Evolutionary conservation across 1,140 invertebrate species (phyloP).

Genomic region (Lasioglossum baleicum): DNA sequence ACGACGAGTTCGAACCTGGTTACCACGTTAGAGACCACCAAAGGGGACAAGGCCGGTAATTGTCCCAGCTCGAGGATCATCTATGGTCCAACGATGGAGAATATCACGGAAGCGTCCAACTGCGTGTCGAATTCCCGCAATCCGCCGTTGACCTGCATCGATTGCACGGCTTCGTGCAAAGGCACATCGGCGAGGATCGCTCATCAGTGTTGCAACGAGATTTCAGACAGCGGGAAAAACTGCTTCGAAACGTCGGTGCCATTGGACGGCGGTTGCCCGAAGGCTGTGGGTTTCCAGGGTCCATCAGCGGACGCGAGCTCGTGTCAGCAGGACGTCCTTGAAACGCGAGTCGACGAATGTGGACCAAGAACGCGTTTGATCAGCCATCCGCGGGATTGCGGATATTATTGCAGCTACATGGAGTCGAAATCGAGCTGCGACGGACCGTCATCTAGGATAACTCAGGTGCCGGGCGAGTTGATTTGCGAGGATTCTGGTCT

Average conservation of each 20-base stretch:
- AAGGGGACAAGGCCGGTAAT: not conserved
- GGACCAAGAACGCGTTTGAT: slow-evolving; percentile 22
- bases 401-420: not conserved
- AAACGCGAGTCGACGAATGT: slow-evolving; percentile 25
- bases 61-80: slow-evolving; percentile 17
- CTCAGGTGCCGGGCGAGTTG: not conserved
- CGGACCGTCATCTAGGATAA: slow-evolving; percentile 30
- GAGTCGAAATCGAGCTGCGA: not conserved
- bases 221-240: not conserved
- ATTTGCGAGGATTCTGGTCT: fast-evolving
- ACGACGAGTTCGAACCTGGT: not conserved
- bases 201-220: not conserved
- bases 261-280: slow-evolving; percentile 4
- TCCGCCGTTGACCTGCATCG: slow-evolving; percentile 20
- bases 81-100: not conserved
- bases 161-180: slow-evolving; percentile 28
- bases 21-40: slow-evolving; percentile 20
- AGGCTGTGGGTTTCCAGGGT: not conserved
- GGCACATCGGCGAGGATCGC: slow-evolving; percentile 19
- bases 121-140: not conserved
- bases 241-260: not conserved
- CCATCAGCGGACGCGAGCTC: not conserved
- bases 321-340: slow-evolving; percentile 12
- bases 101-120: not conserved
- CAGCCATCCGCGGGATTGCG: not conserved